A percentile compares a stretch with the other conserved stretches of the same genome.
phyloP scores from a whole-genome alignment of 2,888 invertebrate genomes.

The Apodemia hepburni region DNA sequence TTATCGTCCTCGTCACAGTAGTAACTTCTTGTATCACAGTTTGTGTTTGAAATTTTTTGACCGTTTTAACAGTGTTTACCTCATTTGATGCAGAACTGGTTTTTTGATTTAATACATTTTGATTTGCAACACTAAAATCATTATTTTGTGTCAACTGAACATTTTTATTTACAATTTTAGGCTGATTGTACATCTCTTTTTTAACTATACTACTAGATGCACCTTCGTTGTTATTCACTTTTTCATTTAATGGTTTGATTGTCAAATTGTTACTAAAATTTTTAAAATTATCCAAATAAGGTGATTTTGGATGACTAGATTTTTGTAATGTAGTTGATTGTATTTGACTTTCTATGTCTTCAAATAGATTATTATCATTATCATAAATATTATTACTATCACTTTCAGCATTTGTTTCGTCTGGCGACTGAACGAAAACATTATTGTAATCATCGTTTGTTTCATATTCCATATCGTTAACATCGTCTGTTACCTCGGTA shows the following conservation, averaged over 20 bases:
- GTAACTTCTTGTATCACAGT: conserved; percentile 72
- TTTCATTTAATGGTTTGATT: conserved; percentile 39
- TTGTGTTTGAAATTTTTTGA: conserved; percentile 66
- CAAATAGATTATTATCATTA: conserved; percentile 40
- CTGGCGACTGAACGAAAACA: conserved; percentile 49
- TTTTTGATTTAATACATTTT: conserved; percentile 43
- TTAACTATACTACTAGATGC: conserved; percentile 13
- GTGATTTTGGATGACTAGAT: conserved; percentile 30
- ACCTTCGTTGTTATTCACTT: conserved; percentile 25
- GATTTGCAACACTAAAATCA: conserved; percentile 32
- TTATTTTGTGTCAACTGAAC: conserved; percentile 24
- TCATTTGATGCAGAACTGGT: conserved; percentile 44
- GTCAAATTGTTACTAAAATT: conserved; percentile 50
- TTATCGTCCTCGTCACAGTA: conserved; percentile 71
- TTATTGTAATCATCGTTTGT: conserved; percentile 32
- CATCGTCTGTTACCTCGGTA: conserved; percentile 48
- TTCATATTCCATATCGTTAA: conserved; percentile 40
- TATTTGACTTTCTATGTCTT: conserved; percentile 44
- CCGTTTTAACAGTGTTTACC: conserved; percentile 58
- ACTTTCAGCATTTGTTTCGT: conserved; percentile 41
- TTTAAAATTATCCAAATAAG: conserved; percentile 44
- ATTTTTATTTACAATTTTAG: conserved; percentile 32
- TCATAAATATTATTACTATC: conserved; percentile 40
- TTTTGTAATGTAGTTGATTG: conserved; percentile 38
- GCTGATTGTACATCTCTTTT: conserved; percentile 31